Percentiles rank a stretch among this genome's conserved stretches.
Conservation (phyloP, 2,888 invertebrate genomes). For the Andrena camellia region DNA sequence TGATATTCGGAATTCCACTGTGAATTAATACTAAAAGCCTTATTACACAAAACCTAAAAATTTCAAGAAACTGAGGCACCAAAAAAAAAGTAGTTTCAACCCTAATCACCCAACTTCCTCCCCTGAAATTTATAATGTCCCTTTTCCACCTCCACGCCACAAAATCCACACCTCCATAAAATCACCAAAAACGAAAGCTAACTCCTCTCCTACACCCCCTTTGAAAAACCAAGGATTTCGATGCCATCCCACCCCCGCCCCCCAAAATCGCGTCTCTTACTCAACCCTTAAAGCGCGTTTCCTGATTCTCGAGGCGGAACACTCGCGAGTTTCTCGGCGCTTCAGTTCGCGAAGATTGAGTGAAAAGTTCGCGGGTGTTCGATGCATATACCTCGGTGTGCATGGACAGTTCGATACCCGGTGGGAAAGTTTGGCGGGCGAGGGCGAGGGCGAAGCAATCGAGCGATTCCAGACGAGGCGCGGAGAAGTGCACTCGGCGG, state of each 20-base stretch:
- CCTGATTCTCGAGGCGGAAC: constrained; percentile 9
- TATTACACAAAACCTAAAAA: no score
- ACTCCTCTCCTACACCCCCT: no score
- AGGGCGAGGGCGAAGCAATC: not conserved
- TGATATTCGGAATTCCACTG: no score
- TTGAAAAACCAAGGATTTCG: not conserved
- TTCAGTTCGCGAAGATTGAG: constrained; percentile 21
- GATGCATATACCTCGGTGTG: constrained; percentile 12
- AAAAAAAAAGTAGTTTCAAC: no score
- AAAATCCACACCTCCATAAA: no score
- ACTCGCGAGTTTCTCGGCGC: constrained; percentile 10
- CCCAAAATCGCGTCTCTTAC: not conserved
- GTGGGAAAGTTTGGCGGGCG: not conserved
- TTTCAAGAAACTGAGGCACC: no score
- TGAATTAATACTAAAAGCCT: no score
- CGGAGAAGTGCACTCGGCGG: constrained; percentile 16
- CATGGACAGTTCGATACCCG: not conserved
- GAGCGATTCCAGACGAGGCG: constrained; percentile 3
- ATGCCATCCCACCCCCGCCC: not conserved
- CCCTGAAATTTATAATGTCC: no score
- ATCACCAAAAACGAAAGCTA: no score
- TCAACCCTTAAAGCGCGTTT: constrained; percentile 12
- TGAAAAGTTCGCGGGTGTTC: constrained; percentile 33
- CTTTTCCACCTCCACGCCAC: no score
- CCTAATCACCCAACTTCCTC: no score